These are phyloP conservation scores for Megalops atlanticus DNA, from an alignment of 2,113 vertebrate species.

Conservation along the genomic window DNA sequence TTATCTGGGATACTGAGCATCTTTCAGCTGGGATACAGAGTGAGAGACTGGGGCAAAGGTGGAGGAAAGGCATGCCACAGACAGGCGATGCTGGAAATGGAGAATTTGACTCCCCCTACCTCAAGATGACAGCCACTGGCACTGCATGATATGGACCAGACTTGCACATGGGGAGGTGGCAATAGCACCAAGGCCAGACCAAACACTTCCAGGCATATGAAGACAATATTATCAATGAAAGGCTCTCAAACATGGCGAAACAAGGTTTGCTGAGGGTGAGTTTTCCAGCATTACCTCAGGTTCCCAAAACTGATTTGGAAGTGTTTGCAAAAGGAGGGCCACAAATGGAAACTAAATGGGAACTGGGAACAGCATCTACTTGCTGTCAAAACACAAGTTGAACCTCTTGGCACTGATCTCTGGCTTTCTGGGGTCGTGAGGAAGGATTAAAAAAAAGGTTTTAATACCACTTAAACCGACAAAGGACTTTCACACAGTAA, in stretches of 20 bases:
- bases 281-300: neutral
- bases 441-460: neutral
- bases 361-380: neutral
- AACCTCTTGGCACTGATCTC: neutral
- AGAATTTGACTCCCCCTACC: slow-evolving; percentile 15
- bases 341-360: neutral
- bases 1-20: neutral
- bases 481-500: slow-evolving; percentile 11
- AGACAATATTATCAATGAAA: neutral
- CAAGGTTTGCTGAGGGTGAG: neutral
- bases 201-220: neutral
- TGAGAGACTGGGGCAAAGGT: neutral
- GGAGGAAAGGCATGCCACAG: neutral
- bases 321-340: neutral
- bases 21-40: neutral
- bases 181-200: neutral
- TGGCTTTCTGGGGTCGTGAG: neutral
- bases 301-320: neutral
- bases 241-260: neutral
- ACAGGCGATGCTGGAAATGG: neutral
- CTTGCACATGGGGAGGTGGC: neutral
- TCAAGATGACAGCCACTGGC: neutral
- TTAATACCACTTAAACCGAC: slow-evolving; percentile 22
- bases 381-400: neutral
- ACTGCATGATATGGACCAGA: neutral